A percentile compares a stretch with the other conserved stretches of the same genome.
phyloP scores from a whole-genome alignment of 2,797 vertebrate genomes.

The Pantherophis alleghaniensis region DNA sequence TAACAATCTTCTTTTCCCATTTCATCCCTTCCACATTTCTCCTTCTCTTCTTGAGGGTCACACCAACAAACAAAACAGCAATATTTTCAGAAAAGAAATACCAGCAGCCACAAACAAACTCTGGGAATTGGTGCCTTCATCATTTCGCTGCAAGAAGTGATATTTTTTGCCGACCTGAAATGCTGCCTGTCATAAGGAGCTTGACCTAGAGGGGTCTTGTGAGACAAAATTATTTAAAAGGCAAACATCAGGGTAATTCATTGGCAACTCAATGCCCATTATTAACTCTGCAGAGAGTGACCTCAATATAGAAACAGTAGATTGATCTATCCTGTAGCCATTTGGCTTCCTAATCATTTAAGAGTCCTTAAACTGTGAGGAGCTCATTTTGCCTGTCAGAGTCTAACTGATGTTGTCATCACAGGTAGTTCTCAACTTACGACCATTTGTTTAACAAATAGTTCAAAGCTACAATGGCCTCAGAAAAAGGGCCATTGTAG shows the following conservation, averaged over 20 bases:
- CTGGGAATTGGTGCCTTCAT: neutral
- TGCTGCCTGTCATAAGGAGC: slow-evolving; percentile 10
- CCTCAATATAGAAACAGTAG: neutral
- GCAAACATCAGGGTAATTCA: slow-evolving; percentile 22
- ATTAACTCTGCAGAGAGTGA: neutral
- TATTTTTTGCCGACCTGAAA: neutral
- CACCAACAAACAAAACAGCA: neutral
- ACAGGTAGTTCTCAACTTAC: neutral
- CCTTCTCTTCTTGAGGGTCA: neutral
- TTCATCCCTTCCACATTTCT: neutral
- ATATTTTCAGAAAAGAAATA: neutral
- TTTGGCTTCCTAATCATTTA: neutral
- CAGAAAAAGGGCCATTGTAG: neutral
- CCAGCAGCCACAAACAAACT: neutral
- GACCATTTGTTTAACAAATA: neutral
- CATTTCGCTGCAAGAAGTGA: neutral
- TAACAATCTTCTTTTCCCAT: neutral
- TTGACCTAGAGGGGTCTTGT: slow-evolving; percentile 19
- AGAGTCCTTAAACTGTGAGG: neutral
- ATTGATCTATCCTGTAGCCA: neutral
- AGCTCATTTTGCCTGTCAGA: neutral
- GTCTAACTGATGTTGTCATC: neutral
- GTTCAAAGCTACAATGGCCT: neutral
- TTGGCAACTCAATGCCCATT: neutral
- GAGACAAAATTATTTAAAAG: slow-evolving; percentile 23